Evolutionary conservation across 2,888 invertebrate species (phyloP).

Genomic region (Epirrita christyi): DNA sequence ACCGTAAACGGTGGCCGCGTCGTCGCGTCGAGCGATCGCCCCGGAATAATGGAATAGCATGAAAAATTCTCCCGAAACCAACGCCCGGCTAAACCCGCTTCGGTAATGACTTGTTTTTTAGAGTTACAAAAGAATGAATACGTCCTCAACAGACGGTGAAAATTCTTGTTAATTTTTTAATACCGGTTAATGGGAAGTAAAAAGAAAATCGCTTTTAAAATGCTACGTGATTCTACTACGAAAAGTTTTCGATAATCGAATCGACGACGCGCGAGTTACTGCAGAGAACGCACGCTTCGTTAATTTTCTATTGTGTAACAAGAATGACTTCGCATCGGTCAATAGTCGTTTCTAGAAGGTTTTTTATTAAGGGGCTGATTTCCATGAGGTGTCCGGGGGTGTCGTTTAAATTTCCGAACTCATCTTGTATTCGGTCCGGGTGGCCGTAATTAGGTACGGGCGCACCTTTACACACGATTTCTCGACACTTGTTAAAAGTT

Average conservation of each 20-base stretch:
- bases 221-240: conserved; percentile 52
- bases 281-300: conserved; percentile 40
- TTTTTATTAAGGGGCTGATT: conserved; percentile 71
- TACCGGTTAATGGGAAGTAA: conserved; percentile 73
- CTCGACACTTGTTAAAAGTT: conserved; percentile 84
- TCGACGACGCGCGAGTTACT: conserved; percentile 24
- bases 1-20: conserved; percentile 74
- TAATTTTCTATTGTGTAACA: conserved; percentile 48
- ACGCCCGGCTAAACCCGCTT: conserved; percentile 78
- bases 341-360: conserved; percentile 48
- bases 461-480: conserved; percentile 84
- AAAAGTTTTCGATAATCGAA: conserved; percentile 39
- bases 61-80: conserved; percentile 74
- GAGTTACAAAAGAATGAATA: conserved; percentile 81
- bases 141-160: conserved; percentile 78
- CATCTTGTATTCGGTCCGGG: conserved; percentile 75
- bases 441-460: conserved; percentile 74
- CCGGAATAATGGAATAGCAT: conserved; percentile 75
- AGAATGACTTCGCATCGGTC: conserved; percentile 54
- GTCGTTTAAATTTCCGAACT: conserved; percentile 74
- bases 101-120: conserved; percentile 85
- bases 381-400: conserved; percentile 55
- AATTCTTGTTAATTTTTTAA: conserved; percentile 77
- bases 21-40: conserved; percentile 68
- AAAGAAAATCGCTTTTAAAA: conserved; percentile 53